phyloP scores from a whole-genome alignment of 2,888 invertebrate genomes.

The Hemithea aestivaria region DNA sequence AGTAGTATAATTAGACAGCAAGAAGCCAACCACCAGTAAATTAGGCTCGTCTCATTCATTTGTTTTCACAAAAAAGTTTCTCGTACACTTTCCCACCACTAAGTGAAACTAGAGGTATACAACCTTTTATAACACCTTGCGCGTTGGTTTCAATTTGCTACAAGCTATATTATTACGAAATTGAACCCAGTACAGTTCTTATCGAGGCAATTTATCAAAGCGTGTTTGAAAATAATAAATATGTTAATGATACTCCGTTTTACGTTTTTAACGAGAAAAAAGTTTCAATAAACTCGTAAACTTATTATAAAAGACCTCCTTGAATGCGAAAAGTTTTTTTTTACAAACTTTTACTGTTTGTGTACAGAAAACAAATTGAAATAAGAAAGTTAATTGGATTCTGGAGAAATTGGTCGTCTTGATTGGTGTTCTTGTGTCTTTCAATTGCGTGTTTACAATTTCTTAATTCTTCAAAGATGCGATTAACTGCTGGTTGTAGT shows the following conservation, averaged over 20 bases:
- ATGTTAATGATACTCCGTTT: conserved; percentile 18
- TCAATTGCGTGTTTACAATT: no score
- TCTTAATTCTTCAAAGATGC: no score
- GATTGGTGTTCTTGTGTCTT: no score
- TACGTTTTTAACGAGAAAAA: conserved; percentile 26
- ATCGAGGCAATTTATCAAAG: conserved; percentile 26
- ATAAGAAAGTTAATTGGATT: no score
- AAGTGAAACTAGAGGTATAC: no score
- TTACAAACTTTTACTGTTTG: conserved; percentile 7
- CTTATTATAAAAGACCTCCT: conserved; percentile 14
- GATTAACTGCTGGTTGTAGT: no score
- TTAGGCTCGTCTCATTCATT: no score
- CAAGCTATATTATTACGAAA: conserved; percentile 5
- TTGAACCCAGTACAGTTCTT: conserved; percentile 11
- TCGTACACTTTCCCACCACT: no score
- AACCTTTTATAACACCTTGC: no score
- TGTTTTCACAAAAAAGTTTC: no score
- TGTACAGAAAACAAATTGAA: background rate
- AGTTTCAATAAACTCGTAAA: conserved; percentile 17
- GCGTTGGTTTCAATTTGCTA: conserved; percentile 4
- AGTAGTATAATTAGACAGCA: no score
- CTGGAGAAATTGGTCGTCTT: conserved; percentile 1
- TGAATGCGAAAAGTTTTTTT: conserved; percentile 9
- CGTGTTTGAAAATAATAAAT: conserved; percentile 30
- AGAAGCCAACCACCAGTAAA: no score